phyloP scores from a whole-genome alignment of 2,113 vertebrate genomes.

The Vimba vimba region DNA sequence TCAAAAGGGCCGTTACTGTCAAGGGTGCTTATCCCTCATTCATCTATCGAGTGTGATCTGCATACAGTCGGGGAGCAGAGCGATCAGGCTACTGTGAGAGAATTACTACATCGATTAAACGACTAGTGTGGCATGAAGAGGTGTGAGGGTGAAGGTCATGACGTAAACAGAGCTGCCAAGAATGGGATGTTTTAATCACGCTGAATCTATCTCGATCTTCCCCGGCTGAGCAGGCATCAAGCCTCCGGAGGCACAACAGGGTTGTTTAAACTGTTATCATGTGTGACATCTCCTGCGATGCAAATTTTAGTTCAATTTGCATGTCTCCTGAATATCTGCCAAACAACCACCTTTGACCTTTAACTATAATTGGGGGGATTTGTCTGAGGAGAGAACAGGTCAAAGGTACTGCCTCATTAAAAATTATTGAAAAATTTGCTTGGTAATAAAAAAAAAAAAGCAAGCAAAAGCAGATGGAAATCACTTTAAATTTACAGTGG shows the following conservation, averaged over 20 bases:
- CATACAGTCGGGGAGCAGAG: slow-evolving; percentile 44
- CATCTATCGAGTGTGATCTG: slow-evolving; percentile 54
- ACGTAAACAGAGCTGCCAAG: slow-evolving; percentile 47
- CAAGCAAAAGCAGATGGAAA: slow-evolving; percentile 11
- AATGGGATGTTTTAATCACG: slow-evolving; percentile 52
- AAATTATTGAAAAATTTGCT: slow-evolving; percentile 14
- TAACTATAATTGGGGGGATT: slow-evolving; percentile 36
- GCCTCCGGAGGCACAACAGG: slow-evolving; percentile 7
- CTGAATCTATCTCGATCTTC: slow-evolving; percentile 44
- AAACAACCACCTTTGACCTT: slow-evolving; percentile 24
- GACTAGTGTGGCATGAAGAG: slow-evolving; percentile 49
- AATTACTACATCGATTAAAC: slow-evolving; percentile 58
- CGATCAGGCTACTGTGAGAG: slow-evolving; percentile 46
- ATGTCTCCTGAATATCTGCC: slow-evolving; percentile 38
- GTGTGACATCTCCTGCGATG: slow-evolving; percentile 27
- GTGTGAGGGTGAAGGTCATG: slow-evolving; percentile 53
- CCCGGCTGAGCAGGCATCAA: slow-evolving; percentile 13
- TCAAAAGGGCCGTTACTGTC: slow-evolving; percentile 41
- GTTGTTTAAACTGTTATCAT: slow-evolving; percentile 37
- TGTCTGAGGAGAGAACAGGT: slow-evolving; percentile 7
- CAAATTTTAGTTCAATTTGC: slow-evolving; percentile 15
- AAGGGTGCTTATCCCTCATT: slow-evolving; percentile 42
- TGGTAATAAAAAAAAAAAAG: neutral
- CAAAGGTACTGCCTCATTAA: slow-evolving; percentile 28
- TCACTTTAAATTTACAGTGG: neutral